These are phyloP conservation scores for Leptopilina syphax DNA, from an alignment of 2,888 invertebrate species.

Conservation along the genomic window DNA sequence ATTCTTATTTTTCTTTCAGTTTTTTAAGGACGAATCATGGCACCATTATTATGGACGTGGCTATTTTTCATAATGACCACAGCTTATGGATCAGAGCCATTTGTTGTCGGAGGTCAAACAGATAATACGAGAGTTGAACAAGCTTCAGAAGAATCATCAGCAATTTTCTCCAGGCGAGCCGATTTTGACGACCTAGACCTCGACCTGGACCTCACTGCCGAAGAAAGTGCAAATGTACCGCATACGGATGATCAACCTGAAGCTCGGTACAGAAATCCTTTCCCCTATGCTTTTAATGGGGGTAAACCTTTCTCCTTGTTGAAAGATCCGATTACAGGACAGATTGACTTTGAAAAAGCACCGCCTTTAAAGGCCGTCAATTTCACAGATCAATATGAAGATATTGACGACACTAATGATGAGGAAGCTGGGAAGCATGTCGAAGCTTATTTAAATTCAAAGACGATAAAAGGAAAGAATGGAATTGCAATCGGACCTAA, in stretches of 20 bases:
- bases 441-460: conserved; percentile 37
- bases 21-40: conserved; percentile 46
- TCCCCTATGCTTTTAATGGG: conserved; percentile 79
- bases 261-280: conserved; percentile 68
- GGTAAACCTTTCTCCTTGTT: conserved; percentile 85
- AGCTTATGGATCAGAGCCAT: conserved; percentile 11
- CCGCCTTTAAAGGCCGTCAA: conserved; percentile 70
- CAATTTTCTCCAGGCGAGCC: conserved; percentile 58
- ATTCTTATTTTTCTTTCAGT: conserved; percentile 40
- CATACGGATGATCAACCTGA: conserved; percentile 57
- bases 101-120: conserved; percentile 34
- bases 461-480: conserved; percentile 51
- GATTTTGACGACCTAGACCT: conserved; percentile 62
- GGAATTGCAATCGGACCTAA: conserved; percentile 77
- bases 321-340: conserved; percentile 83
- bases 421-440: conserved; percentile 34
- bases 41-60: conserved; percentile 40
- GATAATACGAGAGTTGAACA: conserved; percentile 42
- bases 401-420: conserved; percentile 48
- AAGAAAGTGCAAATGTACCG: conserved; percentile 63
- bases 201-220: conserved; percentile 68
- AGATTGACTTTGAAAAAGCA: conserved; percentile 80
- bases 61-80: conserved; percentile 42
- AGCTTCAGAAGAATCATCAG: conserved; percentile 47
- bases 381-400: conserved; percentile 64